These are phyloP conservation scores for Catocala sponsa DNA, from an alignment of 2,888 invertebrate species.

Conservation along the genomic window DNA sequence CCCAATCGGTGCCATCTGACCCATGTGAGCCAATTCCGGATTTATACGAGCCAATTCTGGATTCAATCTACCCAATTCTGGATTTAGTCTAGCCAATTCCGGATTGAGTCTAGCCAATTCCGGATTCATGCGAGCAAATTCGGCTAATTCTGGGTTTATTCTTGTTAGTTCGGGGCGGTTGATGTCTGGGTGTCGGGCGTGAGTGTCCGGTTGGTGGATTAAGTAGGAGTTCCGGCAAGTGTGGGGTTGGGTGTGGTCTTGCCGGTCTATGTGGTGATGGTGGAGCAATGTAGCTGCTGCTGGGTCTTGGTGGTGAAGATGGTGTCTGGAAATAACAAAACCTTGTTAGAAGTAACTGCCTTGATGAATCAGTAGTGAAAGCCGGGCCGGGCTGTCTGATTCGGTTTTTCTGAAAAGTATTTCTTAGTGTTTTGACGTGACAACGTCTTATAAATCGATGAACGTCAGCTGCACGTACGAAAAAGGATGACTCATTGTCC, in stretches of 20 bases:
- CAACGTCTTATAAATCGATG: too few species aligned
- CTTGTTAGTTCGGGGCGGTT: slow-evolving; percentile 34
- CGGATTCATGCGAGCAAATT: slow-evolving; percentile 45
- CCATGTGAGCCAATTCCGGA: slow-evolving; percentile 61
- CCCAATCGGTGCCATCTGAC: slow-evolving; percentile 59
- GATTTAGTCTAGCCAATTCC: slow-evolving; percentile 50
- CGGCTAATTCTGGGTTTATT: slow-evolving; percentile 51
- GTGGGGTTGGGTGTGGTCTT: slow-evolving; percentile 67
- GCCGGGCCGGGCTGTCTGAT: too few species aligned
- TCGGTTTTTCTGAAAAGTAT: too few species aligned
- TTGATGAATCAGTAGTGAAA: too few species aligned
- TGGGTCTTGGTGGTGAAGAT: slow-evolving; percentile 79
- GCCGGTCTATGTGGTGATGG: slow-evolving; percentile 79
- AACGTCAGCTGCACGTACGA: too few species aligned
- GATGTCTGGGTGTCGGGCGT: slow-evolving; percentile 53
- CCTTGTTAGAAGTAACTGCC: too few species aligned
- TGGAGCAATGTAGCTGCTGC: slow-evolving; percentile 81
- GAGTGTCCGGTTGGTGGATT: slow-evolving; percentile 51
- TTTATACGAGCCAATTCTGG: slow-evolving; percentile 59
- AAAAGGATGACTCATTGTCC: too few species aligned
- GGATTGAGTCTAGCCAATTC: slow-evolving; percentile 55
- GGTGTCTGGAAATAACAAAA: slow-evolving; percentile 65
- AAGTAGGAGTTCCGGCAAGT: slow-evolving; percentile 73
- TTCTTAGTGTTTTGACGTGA: too few species aligned
- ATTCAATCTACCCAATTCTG: slow-evolving; percentile 51